Base-by-base conservation (phyloP, 2,888 invertebrate species). In the Drosophila tanythrix region DNA sequence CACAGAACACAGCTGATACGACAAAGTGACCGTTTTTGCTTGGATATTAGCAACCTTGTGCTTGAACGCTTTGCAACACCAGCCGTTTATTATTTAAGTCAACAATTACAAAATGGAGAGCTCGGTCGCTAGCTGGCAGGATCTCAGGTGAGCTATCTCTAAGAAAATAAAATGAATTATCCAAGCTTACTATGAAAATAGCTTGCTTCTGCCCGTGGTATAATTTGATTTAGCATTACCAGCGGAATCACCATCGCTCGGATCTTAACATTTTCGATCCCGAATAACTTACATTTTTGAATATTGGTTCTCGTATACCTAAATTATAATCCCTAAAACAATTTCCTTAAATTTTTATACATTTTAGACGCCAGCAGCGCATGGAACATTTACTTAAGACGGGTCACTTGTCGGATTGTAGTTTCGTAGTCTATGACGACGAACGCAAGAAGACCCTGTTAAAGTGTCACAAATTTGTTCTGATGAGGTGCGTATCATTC, bases 371-470 rank as follows among this genome's bases (percentile, higher is more conserved):
- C 11, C 65, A 64, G 1, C 56, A 72, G 2, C 83, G 82, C 35
- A 83, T 82, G 82, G 52, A 78, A 21, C 55, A 83, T 61, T 62
- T 82, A 50, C 53, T 82, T 1, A 63, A 8, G 0, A 70, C 75
- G 1, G 82, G 82, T 1, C 83, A 83, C 40, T 59, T 82, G 46
- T 81, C 82, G 15, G 82, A 82, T 38, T 82, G 82, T 38, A 82
- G 82, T 10, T 82, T 82, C 35, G 43, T 74, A 11, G 64, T 83
- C 3, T 78, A 43, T 27, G 69, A 68, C 27, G 66, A 71, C 2
- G 66, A 70, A 8, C 79, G 71, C 3, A 5, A 76, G 13, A 76
- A 67, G 33, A 51, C 76, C 7, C 33, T 61, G 1, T n/a, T 82
- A 6, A 78, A 78, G n/a, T 82, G 79, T 6, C 82, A 82, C 8